Percentiles rank a stretch among this genome's conserved stretches.
These are phyloP conservation scores for Bungarus multicinctus DNA, from an alignment of 2,113 vertebrate genomes.

Conservation along the genomic window DNA sequence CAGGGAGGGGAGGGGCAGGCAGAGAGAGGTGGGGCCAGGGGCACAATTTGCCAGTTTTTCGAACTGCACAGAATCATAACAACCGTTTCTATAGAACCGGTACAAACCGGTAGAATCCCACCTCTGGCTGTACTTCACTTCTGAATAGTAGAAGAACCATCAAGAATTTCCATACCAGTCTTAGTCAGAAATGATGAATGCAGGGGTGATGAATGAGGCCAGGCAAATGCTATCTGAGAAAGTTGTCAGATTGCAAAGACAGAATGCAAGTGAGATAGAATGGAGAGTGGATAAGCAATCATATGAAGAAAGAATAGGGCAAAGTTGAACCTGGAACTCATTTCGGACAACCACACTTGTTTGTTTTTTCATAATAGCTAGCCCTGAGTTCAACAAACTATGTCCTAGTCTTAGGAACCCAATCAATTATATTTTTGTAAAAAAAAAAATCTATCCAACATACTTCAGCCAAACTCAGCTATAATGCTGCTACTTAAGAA, in stretches of 20 bases:
- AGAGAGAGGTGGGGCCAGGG: too few relatives aligned
- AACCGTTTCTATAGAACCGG: too few relatives aligned
- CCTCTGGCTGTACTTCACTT: background rate
- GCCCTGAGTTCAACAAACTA: background rate
- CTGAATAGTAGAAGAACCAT: background rate
- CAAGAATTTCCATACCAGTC: background rate
- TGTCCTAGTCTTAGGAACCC: background rate
- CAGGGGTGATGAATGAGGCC: background rate
- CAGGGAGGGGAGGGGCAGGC: too few relatives aligned
- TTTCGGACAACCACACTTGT: background rate
- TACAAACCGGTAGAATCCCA: too few relatives aligned
- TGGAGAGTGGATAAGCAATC: background rate
- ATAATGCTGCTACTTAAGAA: background rate
- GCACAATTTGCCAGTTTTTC: too few relatives aligned
- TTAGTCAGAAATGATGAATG: background rate
- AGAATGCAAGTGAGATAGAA: background rate
- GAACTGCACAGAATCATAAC: too few relatives aligned
- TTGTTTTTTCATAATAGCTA: background rate
- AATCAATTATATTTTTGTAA: background rate
- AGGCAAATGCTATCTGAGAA: background rate
- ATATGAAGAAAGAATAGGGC: background rate
- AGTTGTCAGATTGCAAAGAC: background rate
- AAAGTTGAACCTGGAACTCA: background rate
- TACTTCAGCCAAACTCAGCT: background rate
- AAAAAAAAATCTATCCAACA: background rate